Conservation (phyloP, 1,140 invertebrate genomes). For the Spodoptera litura region DNA sequence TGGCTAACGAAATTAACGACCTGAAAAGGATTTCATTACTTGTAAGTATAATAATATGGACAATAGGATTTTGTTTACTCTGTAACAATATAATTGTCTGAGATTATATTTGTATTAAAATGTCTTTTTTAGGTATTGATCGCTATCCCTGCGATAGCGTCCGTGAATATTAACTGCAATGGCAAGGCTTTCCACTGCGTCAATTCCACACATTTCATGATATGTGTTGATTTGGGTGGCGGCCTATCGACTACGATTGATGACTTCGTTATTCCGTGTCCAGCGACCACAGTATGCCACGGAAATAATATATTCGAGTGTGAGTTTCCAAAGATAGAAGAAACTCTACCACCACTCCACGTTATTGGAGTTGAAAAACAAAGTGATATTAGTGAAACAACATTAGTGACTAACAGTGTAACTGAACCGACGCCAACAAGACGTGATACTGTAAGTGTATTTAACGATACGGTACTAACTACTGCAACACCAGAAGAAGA, state of each 20-base stretch:
- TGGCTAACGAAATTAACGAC: conserved; percentile 64
- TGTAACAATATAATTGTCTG: not conserved
- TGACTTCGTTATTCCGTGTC: conserved; percentile 74
- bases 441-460: not conserved
- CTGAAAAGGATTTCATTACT: conserved; percentile 59
- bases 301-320: conserved; percentile 76
- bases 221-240: conserved; percentile 81
- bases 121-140: conserved; percentile 63
- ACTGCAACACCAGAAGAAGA: not conserved
- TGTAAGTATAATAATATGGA: conserved; percentile 59
- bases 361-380: conserved; percentile 24
- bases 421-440: not conserved
- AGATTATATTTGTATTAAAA: not conserved
- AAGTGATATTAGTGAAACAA: conserved; percentile 31
- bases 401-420: conserved; percentile 23
- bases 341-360: not conserved
- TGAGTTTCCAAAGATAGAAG: conserved; percentile 60
- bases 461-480: not conserved
- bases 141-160: conserved; percentile 52
- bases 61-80: not conserved
- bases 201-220: conserved; percentile 82
- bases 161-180: conserved; percentile 72
- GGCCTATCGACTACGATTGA: conserved; percentile 76
- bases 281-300: conserved; percentile 68
- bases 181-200: conserved; percentile 81